Evolutionary conservation across 2,888 invertebrate species (phyloP), one percentile per base, ranked within the genome.

Genomic region (Empis stercorea): DNA sequence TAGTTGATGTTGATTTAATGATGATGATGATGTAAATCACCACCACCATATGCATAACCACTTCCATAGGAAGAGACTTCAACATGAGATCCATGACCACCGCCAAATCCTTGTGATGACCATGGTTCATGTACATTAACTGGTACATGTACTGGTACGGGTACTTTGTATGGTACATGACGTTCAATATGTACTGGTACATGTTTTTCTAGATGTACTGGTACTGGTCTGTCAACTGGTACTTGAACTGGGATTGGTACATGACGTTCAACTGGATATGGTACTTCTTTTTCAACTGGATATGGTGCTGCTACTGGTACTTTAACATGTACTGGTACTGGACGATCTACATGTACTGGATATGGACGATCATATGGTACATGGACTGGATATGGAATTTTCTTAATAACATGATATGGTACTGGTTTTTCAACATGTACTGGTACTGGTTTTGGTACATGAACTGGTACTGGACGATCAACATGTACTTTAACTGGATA

Each of bases 221-320:
- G 76, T 70, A 76, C 73, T 9, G 71, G 80, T 44, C 82, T 72
- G 37, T 76, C 75, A 30, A 58, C 57, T 44, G 57, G 50, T 15
- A 62, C 57, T 51, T 58, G 57, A 3, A 83, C 81, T 52, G 80
- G 74, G 60, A 77, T 77, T 45, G 80, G 82, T 4, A 81, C 74
- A 55, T 75, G 76, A 52, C 79, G 79, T 47, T 78, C 75, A 1
- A 84, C 82, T 27, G 83, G 80, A 59, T 79, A 80, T 4, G 81
- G 83, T 23, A 59, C 48, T 37, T 74, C 74, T 40, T 74, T 68
- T 52, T 72, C 63, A 3, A 79, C 78, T 47, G 81, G 81, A 70
- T 80, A 81, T 56, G 79, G 81, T 65, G 78, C 81, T 56, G 80
- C 80, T 14, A 80, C 79, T 59, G 76, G 80, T 52, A 84, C 84